Evolutionary conservation across 2,797 vertebrate species (phyloP).

Genomic region (Ceryle rudis): DNA sequence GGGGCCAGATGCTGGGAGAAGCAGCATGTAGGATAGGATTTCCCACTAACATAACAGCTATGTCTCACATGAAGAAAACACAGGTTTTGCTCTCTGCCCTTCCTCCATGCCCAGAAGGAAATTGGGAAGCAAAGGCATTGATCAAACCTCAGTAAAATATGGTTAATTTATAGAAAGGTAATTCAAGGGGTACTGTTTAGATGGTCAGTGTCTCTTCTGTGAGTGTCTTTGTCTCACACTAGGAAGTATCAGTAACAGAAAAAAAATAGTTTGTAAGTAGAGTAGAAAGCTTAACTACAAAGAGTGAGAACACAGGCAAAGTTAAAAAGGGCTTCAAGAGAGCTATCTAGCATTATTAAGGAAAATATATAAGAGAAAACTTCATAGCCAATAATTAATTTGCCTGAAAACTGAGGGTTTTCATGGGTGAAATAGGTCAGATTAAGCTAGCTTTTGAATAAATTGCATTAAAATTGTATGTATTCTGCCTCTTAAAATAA

Average conservation of each 20-base stretch:
- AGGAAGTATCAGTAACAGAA: neutral
- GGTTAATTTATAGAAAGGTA: neutral
- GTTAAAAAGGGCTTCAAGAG: neutral
- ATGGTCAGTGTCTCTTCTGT: neutral
- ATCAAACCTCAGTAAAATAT: neutral
- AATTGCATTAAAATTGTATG: slow-evolving; percentile 6
- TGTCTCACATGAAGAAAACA: neutral
- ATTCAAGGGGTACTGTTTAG: neutral
- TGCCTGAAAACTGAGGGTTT: neutral
- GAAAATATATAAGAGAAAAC: neutral
- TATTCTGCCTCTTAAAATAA: slow-evolving; percentile 18
- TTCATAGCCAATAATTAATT: neutral
- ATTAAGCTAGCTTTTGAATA: slow-evolving; percentile 2
- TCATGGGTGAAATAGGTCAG: neutral
- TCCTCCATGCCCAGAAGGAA: neutral
- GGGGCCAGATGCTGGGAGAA: neutral
- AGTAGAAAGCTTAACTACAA: neutral
- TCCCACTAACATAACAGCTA: neutral
- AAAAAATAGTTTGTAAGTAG: neutral
- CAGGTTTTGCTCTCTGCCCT: neutral
- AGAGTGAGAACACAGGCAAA: neutral
- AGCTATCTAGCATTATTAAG: neutral
- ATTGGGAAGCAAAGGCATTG: neutral
- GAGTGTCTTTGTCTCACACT: neutral
- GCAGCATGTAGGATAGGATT: neutral